phyloP scores from a whole-genome alignment of 2,888 invertebrate species.

The Trissolcus brochymenae region DNA sequence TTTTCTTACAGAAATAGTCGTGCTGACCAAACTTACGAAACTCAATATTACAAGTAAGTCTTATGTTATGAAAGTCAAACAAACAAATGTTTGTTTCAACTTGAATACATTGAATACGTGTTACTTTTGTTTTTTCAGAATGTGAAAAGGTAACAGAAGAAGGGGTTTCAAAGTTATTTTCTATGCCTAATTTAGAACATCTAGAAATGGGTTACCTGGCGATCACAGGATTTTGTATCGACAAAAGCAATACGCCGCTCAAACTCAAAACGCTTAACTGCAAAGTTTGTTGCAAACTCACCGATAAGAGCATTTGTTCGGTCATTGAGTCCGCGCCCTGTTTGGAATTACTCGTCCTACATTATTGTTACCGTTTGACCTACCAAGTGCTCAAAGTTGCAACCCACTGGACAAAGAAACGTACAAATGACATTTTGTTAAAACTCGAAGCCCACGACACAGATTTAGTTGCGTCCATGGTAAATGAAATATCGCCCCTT shows the following conservation, averaged over 20 bases:
- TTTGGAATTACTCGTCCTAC: constrained; percentile 22
- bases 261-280: constrained; percentile 32
- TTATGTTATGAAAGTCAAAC: neutral
- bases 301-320: constrained; percentile 19
- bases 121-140: constrained; percentile 17
- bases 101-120: neutral
- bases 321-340: constrained; percentile 24
- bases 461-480: neutral
- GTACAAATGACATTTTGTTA: constrained; percentile 33
- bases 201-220: constrained; percentile 14
- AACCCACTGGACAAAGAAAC: constrained; percentile 29
- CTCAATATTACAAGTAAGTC: constrained; percentile 31
- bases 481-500: constrained; percentile 32
- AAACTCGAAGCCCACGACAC: constrained; percentile 19
- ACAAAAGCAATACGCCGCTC: constrained; percentile 16
- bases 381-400: constrained; percentile 31
- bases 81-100: constrained; percentile 3
- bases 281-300: neutral
- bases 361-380: constrained; percentile 20
- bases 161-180: constrained; percentile 27
- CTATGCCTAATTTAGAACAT: constrained; percentile 32
- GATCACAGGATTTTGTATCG: constrained; percentile 12
- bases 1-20: constrained; percentile 16
- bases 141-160: constrained; percentile 22
- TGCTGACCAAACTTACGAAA: constrained; percentile 8